Evolutionary conservation across 2,797 vertebrate species (phyloP), one percentile per base, ranked within the genome.

Genomic region (Catamblyrhynchus diadema): DNA sequence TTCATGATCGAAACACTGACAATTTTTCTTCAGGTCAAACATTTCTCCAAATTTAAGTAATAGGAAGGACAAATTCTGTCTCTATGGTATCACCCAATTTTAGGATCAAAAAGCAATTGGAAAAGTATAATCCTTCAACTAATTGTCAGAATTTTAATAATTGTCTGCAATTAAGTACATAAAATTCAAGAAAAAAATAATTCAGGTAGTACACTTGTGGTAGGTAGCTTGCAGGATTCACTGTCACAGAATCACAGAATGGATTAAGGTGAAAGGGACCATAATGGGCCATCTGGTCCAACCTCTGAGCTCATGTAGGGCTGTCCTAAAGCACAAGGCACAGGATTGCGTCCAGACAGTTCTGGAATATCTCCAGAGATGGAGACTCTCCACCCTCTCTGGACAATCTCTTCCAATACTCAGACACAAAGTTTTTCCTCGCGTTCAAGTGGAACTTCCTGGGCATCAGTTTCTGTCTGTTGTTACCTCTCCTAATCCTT

Each of bases 391-490:
- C 30, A 32, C 0, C 7, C 23, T 53, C 19, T 62, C 42, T 56
- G 48, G 3, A 12, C 42, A 56, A 19, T 10, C 20, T 56, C 8
- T 57, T 62, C n/a, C 28, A 35, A 19, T 7, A 25, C 10, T 42
- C 54, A 25, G 14, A 24, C 4, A 24, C 3, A 35, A n/a, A 42
- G 0, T 5, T 45, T 27, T 70, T 30, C 4, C 6, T 42, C 4
- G 2, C 10, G 2, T 20, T 77, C 21, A 64, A 18, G 17, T 44
- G 37, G 30, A 57, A 37, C 24, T 51, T 64, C 12, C 21, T 39
- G 27, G 24, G 6, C 10, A 51, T 18, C 50, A 22, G 2, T 69
- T 37, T 70, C 23, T 39, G 6, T 16, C 20, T 0, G 0, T 12
- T 74, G 4, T 1, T 41, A 56, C 23, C 20, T 37, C 23, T 56